Evolutionary conservation across 2,797 vertebrate species (phyloP).

Genomic region (Helarctos malayanus): DNA sequence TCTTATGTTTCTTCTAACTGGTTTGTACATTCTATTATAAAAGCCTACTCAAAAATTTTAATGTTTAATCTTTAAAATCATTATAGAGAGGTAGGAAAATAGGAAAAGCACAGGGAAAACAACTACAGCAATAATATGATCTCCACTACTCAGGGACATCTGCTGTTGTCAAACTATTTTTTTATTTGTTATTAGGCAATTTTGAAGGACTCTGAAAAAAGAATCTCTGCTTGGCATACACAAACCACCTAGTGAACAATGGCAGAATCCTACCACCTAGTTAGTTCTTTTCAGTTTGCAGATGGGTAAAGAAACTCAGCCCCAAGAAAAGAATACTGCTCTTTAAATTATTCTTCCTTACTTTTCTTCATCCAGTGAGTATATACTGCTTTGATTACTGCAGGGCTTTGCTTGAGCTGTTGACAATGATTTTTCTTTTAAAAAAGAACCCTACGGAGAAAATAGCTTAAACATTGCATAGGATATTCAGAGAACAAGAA

Average conservation of each 20-base stretch:
- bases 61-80: conserved; percentile 41
- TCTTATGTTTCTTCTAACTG: conserved; percentile 34
- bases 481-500: conserved; percentile 60
- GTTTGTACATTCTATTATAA: conserved; percentile 29
- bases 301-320: conserved; percentile 52
- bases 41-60: conserved; percentile 42
- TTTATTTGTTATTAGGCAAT: conserved; percentile 45
- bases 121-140: conserved; percentile 54
- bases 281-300: conserved; percentile 67
- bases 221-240: conserved; percentile 21
- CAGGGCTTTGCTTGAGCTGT: conserved; percentile 56
- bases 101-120: conserved; percentile 19
- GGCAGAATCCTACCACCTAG: conserved; percentile 1
- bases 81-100: background rate
- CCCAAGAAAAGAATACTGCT: conserved; percentile 15
- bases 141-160: background rate
- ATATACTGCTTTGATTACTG: conserved; percentile 61
- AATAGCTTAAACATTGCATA: conserved; percentile 58
- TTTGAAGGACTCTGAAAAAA: conserved; percentile 36
- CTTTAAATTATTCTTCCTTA: conserved; percentile 59
- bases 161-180: conserved; percentile 35
- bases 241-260: conserved; percentile 39
- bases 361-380: conserved; percentile 55
- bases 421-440: conserved; percentile 59
- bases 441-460: conserved; percentile 60